Base-by-base conservation (phyloP, 2,113 vertebrate species). In the Riparia riparia region DNA sequence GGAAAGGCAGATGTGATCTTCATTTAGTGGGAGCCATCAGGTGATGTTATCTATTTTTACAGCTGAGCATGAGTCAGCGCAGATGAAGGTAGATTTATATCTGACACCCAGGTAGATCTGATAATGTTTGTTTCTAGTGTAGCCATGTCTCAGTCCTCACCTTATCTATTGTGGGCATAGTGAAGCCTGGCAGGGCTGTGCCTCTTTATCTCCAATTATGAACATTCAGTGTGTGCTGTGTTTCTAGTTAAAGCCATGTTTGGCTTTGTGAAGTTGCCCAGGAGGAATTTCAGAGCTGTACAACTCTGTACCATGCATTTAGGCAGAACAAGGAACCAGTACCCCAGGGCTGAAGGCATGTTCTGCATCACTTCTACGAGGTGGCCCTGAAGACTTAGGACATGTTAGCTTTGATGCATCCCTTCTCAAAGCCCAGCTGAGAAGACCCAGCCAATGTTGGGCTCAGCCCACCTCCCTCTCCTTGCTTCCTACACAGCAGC, bases 401-500 rank as follows among this genome's bases (percentile, higher is more conserved):
- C 39, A 5, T 7, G 0, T 57, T 54, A 17, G 29, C 32, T 86
- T 57, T 74, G 50, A 12, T 32, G 22, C 56, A 58, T n/a, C 53
- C 37, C 17, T 65, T 79, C 66, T 24, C 47, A 84, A 60, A 34
- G 19, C 41, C 22, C 34, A 73, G 1, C 3, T 77, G 70, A 54
- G 51, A 47, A 64, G 57, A 70, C 37, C 19, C 57, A 44, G 53
- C 5, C 39, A 41, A 0, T 45, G 49, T 50, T 84, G 73, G 71
- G 86, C 92, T 87, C 50, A 83, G 71, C 79, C 71, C 81, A 82
- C 28, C 54, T 76, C 69, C n/a, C 34, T 74, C 77, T 89, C 63
- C 41, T 76, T 80, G 82, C 82, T 96, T 95, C 86, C 39, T 86
- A 10, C 53, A 81, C 88, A 95, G 81, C 86, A 94, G 90, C 47